A percentile compares a stretch with the other conserved stretches of the same genome.
phyloP scores from a whole-genome alignment of 2,797 vertebrate genomes.

The Smutsia gigantea region DNA sequence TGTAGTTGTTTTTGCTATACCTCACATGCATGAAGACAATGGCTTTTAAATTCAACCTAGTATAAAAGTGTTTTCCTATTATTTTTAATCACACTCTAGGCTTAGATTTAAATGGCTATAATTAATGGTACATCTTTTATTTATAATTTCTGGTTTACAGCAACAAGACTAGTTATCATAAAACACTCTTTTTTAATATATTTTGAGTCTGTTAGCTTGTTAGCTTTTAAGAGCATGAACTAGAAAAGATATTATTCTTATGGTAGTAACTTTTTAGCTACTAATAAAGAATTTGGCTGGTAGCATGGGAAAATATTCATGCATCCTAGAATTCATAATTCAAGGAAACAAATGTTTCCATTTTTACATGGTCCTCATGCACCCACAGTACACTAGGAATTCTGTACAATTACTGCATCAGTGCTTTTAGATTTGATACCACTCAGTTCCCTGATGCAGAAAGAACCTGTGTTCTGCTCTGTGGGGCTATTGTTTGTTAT shows the following conservation, averaged over 20 bases:
- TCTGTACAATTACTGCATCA: conserved; percentile 50
- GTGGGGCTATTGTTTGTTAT: conserved; percentile 60
- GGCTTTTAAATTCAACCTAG: conserved; percentile 63
- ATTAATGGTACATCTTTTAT: conserved; percentile 43
- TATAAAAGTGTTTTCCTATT: conserved; percentile 55
- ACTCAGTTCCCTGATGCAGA: conserved; percentile 47
- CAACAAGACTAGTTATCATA: conserved; percentile 19
- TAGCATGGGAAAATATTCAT: conserved; percentile 27
- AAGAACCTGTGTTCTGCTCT: conserved; percentile 57
- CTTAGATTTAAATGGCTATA: conserved; percentile 59
- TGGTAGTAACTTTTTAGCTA: conserved; percentile 12
- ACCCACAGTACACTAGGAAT: background rate
- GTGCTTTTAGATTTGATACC: conserved; percentile 45
- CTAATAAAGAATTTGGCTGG: background rate
- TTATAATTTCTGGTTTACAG: conserved; percentile 57
- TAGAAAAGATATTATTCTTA: conserved; percentile 4
- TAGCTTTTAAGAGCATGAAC: conserved; percentile 32
- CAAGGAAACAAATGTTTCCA: conserved; percentile 36
- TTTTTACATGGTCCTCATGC: conserved; percentile 9
- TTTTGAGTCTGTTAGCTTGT: background rate
- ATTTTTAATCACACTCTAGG: conserved; percentile 58
- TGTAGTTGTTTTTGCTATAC: conserved; percentile 68
- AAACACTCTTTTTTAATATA: background rate
- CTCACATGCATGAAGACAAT: conserved; percentile 67
- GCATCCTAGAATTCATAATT: conserved; percentile 30